Conservation (phyloP, 1,140 invertebrate genomes). For the Macrosteles quadrilineatus region DNA sequence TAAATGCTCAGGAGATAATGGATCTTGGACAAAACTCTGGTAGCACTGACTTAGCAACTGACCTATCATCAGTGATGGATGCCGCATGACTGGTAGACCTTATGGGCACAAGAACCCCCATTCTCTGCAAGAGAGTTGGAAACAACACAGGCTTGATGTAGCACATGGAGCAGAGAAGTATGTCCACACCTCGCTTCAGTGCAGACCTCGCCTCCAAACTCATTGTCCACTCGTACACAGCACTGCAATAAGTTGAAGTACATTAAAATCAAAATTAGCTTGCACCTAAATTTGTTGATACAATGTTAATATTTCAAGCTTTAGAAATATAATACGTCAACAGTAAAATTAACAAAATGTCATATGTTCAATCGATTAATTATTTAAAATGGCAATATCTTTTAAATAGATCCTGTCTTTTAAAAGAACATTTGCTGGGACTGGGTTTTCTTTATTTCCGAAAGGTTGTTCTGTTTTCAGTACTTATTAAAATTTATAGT, state of each 20-base stretch:
- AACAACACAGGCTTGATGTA: slow-evolving; percentile 78
- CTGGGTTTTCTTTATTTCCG: too few relatives aligned
- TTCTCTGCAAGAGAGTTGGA: slow-evolving; percentile 67
- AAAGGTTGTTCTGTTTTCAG: too few relatives aligned
- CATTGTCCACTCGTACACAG: slow-evolving; percentile 75
- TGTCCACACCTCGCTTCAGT: slow-evolving; percentile 77
- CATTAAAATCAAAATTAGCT: slow-evolving; percentile 20
- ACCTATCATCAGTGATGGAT: slow-evolving; percentile 62
- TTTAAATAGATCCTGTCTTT: too few relatives aligned
- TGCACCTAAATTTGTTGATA: too few relatives aligned
- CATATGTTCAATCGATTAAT: too few relatives aligned
- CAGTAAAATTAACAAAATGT: not conserved
- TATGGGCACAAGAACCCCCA: slow-evolving; percentile 64
- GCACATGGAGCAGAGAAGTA: slow-evolving; percentile 81
- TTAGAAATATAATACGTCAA: not conserved
- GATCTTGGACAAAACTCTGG: too few relatives aligned
- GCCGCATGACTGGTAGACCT: slow-evolving; percentile 48
- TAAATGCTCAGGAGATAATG: too few relatives aligned
- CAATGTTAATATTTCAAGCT: too few relatives aligned
- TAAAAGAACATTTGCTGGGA: too few relatives aligned
- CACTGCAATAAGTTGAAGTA: slow-evolving; percentile 54
- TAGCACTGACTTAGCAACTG: slow-evolving; percentile 35
- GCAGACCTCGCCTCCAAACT: slow-evolving; percentile 63
- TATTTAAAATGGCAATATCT: too few relatives aligned
- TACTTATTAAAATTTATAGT: too few relatives aligned